Evolutionary conservation across 1,140 invertebrate species (phyloP).

Genomic region (Patella vulgata): DNA sequence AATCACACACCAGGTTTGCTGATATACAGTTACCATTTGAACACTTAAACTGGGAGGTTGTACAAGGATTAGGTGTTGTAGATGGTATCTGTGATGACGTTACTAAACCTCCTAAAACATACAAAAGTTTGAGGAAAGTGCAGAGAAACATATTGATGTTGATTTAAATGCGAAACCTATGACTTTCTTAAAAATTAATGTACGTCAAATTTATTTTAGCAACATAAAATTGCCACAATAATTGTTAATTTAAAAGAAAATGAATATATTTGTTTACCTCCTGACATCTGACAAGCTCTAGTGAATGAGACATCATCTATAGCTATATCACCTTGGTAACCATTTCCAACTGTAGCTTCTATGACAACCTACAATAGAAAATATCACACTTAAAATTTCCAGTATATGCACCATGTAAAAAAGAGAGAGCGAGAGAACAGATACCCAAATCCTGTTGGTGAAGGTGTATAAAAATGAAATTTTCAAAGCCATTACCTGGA

Average conservation of each 20-base stretch:
- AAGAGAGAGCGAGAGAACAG: too few species aligned
- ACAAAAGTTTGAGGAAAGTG: not conserved
- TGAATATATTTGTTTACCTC: too few species aligned
- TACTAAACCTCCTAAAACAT: conserved; percentile 31
- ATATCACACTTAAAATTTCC: not conserved
- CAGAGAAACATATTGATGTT: too few species aligned
- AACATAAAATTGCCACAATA: too few species aligned
- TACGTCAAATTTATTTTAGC: too few species aligned
- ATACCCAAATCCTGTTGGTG: too few species aligned
- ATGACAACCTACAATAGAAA: conserved; percentile 46
- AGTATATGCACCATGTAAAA: too few species aligned
- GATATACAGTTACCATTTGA: conserved; percentile 44
- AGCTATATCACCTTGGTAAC: conserved; percentile 57
- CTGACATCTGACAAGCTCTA: conserved; percentile 14
- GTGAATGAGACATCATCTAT: conserved; percentile 55
- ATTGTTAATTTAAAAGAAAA: too few species aligned
- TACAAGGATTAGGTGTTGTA: conserved; percentile 49
- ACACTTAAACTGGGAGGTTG: conserved; percentile 41
- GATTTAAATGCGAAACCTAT: too few species aligned
- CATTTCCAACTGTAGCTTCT: conserved; percentile 48
- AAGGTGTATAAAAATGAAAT: too few species aligned
- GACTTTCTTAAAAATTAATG: too few species aligned
- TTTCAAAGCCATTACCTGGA: too few species aligned
- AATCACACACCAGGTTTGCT: conserved; percentile 73
- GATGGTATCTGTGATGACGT: conserved; percentile 32